Evolutionary conservation across 2,888 invertebrate species (phyloP).

Genomic region (Tiphia femorata): DNA sequence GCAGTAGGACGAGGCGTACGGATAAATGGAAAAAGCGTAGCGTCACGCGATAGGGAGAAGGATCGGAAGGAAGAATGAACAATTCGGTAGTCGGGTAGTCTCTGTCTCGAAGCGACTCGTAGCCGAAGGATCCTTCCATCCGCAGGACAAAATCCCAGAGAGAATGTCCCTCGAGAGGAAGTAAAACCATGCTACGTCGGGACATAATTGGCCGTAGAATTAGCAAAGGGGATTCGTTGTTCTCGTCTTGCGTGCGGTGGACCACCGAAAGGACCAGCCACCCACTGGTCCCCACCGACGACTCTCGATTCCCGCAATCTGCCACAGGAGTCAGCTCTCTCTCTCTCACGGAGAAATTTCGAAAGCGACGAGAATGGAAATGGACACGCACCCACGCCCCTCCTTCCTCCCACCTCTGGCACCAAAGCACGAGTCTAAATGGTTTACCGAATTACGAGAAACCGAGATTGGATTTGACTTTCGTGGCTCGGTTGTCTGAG

Average conservation of each 20-base stretch:
- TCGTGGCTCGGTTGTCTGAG: slow-evolving; percentile 36
- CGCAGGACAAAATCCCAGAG: slow-evolving; percentile 27
- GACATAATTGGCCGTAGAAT: slow-evolving; percentile 61
- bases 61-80: no score
- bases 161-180: slow-evolving; percentile 26
- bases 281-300: slow-evolving; percentile 7
- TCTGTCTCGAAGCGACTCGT: no score
- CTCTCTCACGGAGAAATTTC: slow-evolving; percentile 41
- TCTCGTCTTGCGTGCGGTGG: slow-evolving; percentile 53
- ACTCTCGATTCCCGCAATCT: not conserved
- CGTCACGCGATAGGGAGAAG: no score
- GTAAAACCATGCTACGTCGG: slow-evolving; percentile 44
- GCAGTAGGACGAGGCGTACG: no score
- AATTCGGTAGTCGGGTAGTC: no score
- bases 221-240: slow-evolving; percentile 53
- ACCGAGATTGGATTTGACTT: slow-evolving; percentile 59
- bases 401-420: slow-evolving; percentile 12
- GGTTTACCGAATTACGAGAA: slow-evolving; percentile 57
- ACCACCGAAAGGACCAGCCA: slow-evolving; percentile 42
- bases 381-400: slow-evolving; percentile 44
- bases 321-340: not conserved
- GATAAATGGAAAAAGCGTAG: no score
- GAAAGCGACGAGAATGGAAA: slow-evolving; percentile 54
- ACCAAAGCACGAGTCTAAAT: slow-evolving; percentile 42
- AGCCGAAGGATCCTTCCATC: no score